A percentile compares a stretch with the other conserved stretches of the same genome.
Evolutionary conservation across 2,888 invertebrate species (phyloP).

Genomic region (Apodemia zela): DNA sequence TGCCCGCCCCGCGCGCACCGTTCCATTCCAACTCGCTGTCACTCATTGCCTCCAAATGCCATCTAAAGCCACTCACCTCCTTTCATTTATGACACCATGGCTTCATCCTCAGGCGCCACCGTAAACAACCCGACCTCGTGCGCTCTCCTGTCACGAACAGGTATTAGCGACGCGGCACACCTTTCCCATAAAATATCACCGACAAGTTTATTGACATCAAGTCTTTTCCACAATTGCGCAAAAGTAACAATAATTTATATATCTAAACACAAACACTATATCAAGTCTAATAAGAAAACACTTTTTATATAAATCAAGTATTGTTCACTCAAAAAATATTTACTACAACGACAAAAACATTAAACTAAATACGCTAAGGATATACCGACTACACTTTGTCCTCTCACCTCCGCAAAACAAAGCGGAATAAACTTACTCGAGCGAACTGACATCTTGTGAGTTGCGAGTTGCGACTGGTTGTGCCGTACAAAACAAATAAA

Average conservation of each 20-base stretch:
- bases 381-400: constrained; percentile 48
- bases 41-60: constrained; percentile 44
- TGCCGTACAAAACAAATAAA: constrained; percentile 47
- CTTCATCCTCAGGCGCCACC: constrained; percentile 45
- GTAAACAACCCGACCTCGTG: constrained; percentile 52
- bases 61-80: constrained; percentile 63
- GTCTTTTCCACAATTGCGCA: constrained; percentile 68
- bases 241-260: constrained; percentile 51
- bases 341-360: constrained; percentile 62
- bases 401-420: constrained; percentile 78
- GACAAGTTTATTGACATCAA: constrained; percentile 79
- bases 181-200: constrained; percentile 78
- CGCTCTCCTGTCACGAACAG: constrained; percentile 66
- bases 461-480: constrained; percentile 30
- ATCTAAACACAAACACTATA: constrained; percentile 56
- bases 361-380: constrained; percentile 55
- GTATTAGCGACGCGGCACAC: constrained; percentile 75
- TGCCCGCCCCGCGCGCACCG: constrained; percentile 45
- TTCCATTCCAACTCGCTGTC: constrained; percentile 36
- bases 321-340: constrained; percentile 62
- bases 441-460: constrained; percentile 50
- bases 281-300: constrained; percentile 49
- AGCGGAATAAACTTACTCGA: constrained; percentile 63
- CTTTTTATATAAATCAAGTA: constrained; percentile 48
- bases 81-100: constrained; percentile 54